phyloP scores from a whole-genome alignment of 2,888 invertebrate genomes.

The Cremastinae sp. region DNA sequence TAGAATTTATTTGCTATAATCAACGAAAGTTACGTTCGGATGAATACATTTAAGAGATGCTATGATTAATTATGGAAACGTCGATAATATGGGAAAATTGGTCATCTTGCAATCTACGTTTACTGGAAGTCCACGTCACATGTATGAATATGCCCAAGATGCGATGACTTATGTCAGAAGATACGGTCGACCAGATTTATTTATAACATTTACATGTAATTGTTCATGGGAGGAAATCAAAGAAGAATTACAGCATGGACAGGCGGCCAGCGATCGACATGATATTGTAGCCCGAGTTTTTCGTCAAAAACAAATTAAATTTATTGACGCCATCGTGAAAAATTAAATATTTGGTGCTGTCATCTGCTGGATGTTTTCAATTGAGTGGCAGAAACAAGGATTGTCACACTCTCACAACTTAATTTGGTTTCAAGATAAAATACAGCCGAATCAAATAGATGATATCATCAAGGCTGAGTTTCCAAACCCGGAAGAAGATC shows the following conservation, averaged over 20 bases:
- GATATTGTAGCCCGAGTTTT: constrained; percentile 59
- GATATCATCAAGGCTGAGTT: constrained; percentile 56
- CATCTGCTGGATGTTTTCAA: constrained; percentile 26
- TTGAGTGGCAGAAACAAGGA: constrained; percentile 70
- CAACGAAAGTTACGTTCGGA: constrained; percentile 57
- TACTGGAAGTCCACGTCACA: constrained; percentile 60
- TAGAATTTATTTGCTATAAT: constrained; percentile 44
- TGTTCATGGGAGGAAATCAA: constrained; percentile 62
- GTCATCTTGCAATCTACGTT: constrained; percentile 63
- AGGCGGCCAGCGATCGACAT: constrained; percentile 61
- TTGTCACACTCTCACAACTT: constrained; percentile 72
- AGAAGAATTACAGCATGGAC: constrained; percentile 57
- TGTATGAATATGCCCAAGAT: constrained; percentile 63
- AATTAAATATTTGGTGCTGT: constrained; percentile 57
- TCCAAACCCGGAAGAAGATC: constrained; percentile 68
- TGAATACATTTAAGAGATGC: constrained; percentile 52
- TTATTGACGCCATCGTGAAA: constrained; percentile 40
- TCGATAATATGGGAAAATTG: constrained; percentile 49
- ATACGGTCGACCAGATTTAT: constrained; percentile 60
- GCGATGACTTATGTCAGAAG: constrained; percentile 61
- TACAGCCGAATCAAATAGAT: constrained; percentile 59
- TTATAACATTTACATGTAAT: constrained; percentile 63
- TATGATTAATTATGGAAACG: constrained; percentile 26
- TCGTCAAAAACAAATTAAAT: constrained; percentile 16
- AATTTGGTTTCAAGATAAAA: constrained; percentile 64